Conservation (phyloP, 2,113 vertebrate genomes). For the Hippocampus abdominalis region DNA sequence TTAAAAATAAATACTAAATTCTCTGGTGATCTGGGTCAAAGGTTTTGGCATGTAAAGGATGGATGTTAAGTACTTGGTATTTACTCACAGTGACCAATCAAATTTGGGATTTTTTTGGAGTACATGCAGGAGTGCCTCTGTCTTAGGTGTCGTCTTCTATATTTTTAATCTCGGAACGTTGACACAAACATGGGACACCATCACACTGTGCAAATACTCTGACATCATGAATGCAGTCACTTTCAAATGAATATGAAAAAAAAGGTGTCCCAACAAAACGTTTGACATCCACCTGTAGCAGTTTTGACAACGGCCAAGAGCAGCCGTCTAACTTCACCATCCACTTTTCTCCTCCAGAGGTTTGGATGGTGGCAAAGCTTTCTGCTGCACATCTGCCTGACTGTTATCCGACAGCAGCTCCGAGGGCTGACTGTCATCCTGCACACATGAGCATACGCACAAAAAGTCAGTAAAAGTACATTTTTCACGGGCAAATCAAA, state of each 20-base stretch:
- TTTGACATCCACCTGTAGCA: neutral
- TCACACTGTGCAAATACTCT: conserved; percentile 11
- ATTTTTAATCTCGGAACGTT: conserved; percentile 9
- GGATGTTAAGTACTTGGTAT: too few relatives aligned
- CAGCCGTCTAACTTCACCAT: neutral
- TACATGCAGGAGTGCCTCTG: neutral
- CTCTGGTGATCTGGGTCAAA: too few relatives aligned
- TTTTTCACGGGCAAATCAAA: neutral
- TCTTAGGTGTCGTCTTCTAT: neutral
- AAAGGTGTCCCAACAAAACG: conserved; percentile 15
- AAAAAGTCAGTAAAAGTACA: neutral
- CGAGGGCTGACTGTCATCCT: conserved; percentile 28
- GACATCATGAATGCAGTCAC: neutral
- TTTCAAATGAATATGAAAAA: conserved; percentile 5
- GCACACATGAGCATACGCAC: conserved; percentile 18
- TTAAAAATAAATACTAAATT: neutral
- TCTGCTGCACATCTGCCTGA: conserved; percentile 22
- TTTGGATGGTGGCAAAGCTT: conserved; percentile 7
- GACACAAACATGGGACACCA: neutral
- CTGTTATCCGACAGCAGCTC: conserved; percentile 23
- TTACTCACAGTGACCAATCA: neutral
- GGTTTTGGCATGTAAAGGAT: neutral
- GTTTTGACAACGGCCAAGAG: neutral
- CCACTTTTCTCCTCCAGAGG: conserved; percentile 31
- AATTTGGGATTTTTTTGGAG: neutral